A percentile compares a stretch with the other conserved stretches of the same genome.
phyloP scores from a whole-genome alignment of 2,797 vertebrate species.

The Enteromius argenteus region DNA sequence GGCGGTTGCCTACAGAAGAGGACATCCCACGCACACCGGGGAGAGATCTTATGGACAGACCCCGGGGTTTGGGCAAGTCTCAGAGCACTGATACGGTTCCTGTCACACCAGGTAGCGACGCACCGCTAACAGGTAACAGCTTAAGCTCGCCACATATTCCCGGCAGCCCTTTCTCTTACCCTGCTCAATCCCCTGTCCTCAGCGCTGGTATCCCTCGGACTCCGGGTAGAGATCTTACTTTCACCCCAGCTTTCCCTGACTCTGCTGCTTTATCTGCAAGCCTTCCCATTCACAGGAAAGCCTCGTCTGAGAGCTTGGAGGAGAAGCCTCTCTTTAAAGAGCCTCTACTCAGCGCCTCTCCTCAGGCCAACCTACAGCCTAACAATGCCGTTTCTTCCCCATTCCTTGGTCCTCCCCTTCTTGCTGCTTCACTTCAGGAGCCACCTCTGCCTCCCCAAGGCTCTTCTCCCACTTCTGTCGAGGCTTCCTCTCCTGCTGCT shows the following conservation, averaged over 20 bases:
- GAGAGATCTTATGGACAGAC: slow-evolving; percentile 85
- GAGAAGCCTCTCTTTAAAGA: slow-evolving; percentile 86
- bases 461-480: slow-evolving; percentile 34
- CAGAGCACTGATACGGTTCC: slow-evolving; percentile 92
- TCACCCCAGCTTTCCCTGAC: slow-evolving; percentile 94
- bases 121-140: slow-evolving; percentile 86
- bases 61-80: slow-evolving; percentile 84
- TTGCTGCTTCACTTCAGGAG: slow-evolving; percentile 71
- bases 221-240: slow-evolving; percentile 94
- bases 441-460: slow-evolving; percentile 34
- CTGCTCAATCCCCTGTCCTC: slow-evolving; percentile 90
- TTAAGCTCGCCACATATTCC: slow-evolving; percentile 91
- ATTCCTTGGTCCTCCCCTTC: slow-evolving; percentile 71
- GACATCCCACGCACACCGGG: slow-evolving; percentile 91
- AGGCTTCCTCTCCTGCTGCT: slow-evolving; percentile 68
- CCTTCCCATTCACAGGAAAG: slow-evolving; percentile 83
- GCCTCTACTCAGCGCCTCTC: slow-evolving; percentile 78
- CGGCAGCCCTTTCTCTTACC: slow-evolving; percentile 95
- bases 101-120: slow-evolving; percentile 88
- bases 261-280: slow-evolving; percentile 79
- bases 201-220: slow-evolving; percentile 92
- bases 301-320: slow-evolving; percentile 85
- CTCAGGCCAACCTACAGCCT: slow-evolving; percentile 66
- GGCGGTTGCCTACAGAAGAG: slow-evolving; percentile 86
- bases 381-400: slow-evolving; percentile 74